phyloP scores from a whole-genome alignment of 1,140 invertebrate genomes.

The Saxidomus purpurata region DNA sequence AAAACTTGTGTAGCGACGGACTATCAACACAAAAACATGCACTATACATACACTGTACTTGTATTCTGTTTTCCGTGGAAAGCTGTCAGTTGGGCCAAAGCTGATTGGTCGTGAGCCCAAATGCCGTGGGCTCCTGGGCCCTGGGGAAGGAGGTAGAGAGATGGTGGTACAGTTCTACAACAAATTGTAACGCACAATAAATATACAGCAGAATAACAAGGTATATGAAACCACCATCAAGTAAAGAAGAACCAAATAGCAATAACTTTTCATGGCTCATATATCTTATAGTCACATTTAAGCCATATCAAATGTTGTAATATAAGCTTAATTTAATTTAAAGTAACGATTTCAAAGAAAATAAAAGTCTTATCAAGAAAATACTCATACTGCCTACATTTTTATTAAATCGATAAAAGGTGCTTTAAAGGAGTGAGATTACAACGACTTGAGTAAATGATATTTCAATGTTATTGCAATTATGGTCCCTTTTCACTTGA shows the following conservation, averaged over 20 bases:
- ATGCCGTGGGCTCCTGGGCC: constrained; percentile 56
- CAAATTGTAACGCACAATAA: constrained; percentile 44
- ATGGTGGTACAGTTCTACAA: constrained; percentile 51
- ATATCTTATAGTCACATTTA: not conserved
- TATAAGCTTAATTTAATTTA: not conserved
- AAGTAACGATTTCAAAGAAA: not conserved
- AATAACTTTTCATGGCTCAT: not conserved
- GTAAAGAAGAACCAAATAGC: too few species aligned
- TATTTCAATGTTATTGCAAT: too few species aligned
- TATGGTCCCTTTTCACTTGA: not conserved
- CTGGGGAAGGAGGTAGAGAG: constrained; percentile 54
- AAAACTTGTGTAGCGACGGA: too few species aligned
- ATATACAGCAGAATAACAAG: not conserved
- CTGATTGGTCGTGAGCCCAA: constrained; percentile 49
- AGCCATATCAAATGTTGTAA: not conserved
- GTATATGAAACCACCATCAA: not conserved
- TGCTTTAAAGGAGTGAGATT: too few species aligned
- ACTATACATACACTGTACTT: constrained; percentile 60
- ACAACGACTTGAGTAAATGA: too few species aligned
- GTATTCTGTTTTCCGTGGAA: constrained; percentile 28
- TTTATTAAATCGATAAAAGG: too few species aligned
- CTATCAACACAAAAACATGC: too few species aligned
- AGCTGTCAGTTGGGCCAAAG: constrained; percentile 36
- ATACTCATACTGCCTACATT: too few species aligned
- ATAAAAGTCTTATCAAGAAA: too few species aligned